Evolutionary conservation across 2,797 vertebrate genomes (phyloP).

Genomic region (Rallus crepitans): DNA sequence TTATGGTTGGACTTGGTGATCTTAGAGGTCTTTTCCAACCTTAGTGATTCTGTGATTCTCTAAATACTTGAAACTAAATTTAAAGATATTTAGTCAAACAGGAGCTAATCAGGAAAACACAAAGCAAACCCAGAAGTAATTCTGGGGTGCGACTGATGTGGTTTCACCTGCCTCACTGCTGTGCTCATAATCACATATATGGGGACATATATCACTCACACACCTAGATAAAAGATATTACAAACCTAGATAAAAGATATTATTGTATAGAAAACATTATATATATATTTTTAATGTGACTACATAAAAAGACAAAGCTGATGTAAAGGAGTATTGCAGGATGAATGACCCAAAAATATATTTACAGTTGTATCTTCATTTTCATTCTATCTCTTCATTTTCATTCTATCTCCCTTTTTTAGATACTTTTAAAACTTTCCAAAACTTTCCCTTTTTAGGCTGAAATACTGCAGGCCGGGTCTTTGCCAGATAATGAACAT

Average conservation of each 20-base stretch:
- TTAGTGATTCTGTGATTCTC: no score
- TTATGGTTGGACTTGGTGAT: no score
- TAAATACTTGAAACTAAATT: background rate
- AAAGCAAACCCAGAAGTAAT: background rate
- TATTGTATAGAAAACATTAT: background rate
- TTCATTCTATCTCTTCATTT: conserved; percentile 15
- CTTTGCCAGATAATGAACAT: conserved; percentile 68
- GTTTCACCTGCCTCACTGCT: background rate
- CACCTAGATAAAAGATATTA: background rate
- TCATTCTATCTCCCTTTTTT: background rate
- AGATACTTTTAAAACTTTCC: conserved; percentile 33
- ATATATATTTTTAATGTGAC: background rate
- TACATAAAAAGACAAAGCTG: background rate
- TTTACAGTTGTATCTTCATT: conserved; percentile 9
- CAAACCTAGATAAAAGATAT: background rate
- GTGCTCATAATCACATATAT: background rate
- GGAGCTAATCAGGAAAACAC: background rate
- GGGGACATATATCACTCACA: background rate
- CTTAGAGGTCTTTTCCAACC: no score
- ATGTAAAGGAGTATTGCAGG: background rate
- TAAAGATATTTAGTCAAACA: background rate
- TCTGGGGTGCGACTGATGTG: background rate
- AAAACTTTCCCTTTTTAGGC: conserved; percentile 65
- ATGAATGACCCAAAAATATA: background rate
- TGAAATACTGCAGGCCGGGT: conserved; percentile 28